Base-by-base conservation (phyloP, 2,797 vertebrate species). In the Spatula clypeata region DNA sequence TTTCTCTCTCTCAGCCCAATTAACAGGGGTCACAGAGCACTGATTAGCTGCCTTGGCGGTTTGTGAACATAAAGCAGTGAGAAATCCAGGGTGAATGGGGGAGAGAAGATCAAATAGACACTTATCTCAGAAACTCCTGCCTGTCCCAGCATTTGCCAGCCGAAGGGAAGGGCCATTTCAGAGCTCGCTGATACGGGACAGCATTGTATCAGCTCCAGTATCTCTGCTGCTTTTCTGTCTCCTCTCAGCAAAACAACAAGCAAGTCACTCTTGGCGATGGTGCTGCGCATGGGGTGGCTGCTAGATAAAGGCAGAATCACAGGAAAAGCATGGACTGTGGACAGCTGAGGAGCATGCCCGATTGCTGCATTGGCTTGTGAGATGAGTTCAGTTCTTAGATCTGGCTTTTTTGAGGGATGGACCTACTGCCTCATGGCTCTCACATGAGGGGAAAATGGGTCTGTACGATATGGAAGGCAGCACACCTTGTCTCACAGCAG, bases 11-110 rank as follows among this genome's bases (percentile, higher is more conserved):
- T 92, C 55, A 87, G 82, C 81, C 82, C 89, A 92, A 88, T 94
- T 96, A 96, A 93, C 75, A 94, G 72, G 91, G 92, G 93, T 97
- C 94, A 94, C 86, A 75, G 89, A 96, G 93, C 88, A 87, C 90
- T 91, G 91, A 95, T 94, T 96, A 93, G 92, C 91, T 94, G 92
- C 91, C 86, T 95, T 90, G 77, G 80, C 2, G 0, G 93, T 96
- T 91, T 94, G 93, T 86, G 93, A 96, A 90, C 94, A 91, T 75
- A 93, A 95, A 96, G 67, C 90, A 95, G 87, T 75, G 92, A 91
- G 91, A 96, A 92, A 75, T 73, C 69, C 91, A 86, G 90, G 89
- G 91, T 83, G 85, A 94, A 87, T 88, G 65, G 53, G 71, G 83
- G 75, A 71, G 66, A 89, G 64, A 65, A 96, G 93, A 95, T 95